Evolutionary conservation across 1,140 invertebrate genomes (phyloP).

Genomic region (Drosophila willistoni): DNA sequence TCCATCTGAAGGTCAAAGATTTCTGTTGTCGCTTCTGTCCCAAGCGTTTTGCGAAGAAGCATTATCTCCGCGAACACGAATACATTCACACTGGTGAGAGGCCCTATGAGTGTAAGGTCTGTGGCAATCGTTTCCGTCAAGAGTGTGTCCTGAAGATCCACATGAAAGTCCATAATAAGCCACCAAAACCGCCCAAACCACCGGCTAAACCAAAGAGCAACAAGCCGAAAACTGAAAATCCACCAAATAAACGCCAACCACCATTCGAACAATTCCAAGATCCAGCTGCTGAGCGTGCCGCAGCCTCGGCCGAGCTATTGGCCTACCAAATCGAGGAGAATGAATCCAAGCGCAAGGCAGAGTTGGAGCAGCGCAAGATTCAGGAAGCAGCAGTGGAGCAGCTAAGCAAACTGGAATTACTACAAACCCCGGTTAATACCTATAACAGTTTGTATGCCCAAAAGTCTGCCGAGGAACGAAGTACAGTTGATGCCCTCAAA

Average conservation of each 20-base stretch:
- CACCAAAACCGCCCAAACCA: conserved; percentile 50
- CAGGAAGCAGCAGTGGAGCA: conserved; percentile 74
- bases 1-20: conserved; percentile 79
- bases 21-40: conserved; percentile 79
- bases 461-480: conserved; percentile 57
- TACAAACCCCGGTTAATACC: conserved; percentile 39
- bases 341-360: conserved; percentile 69
- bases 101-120: conserved; percentile 73
- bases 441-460: conserved; percentile 66
- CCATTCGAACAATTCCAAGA: conserved; percentile 67
- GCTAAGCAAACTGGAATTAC: conserved; percentile 63
- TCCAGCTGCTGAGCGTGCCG: conserved; percentile 63
- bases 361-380: conserved; percentile 68
- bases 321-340: conserved; percentile 71
- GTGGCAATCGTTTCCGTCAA: conserved; percentile 77
- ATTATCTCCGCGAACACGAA: conserved; percentile 80
- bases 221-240: conserved; percentile 48
- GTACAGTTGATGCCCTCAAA: conserved; percentile 48
- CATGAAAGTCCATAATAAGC: conserved; percentile 74
- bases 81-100: conserved; percentile 83
- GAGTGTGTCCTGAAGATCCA: conserved; percentile 74
- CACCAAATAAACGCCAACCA: conserved; percentile 53
- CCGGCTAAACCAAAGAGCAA: conserved; percentile 42
- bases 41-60: conserved; percentile 78
- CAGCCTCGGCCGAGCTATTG: conserved; percentile 66